phyloP scores from a whole-genome alignment of 2,113 vertebrate genomes.

The Dicrurus megarhynchus region DNA sequence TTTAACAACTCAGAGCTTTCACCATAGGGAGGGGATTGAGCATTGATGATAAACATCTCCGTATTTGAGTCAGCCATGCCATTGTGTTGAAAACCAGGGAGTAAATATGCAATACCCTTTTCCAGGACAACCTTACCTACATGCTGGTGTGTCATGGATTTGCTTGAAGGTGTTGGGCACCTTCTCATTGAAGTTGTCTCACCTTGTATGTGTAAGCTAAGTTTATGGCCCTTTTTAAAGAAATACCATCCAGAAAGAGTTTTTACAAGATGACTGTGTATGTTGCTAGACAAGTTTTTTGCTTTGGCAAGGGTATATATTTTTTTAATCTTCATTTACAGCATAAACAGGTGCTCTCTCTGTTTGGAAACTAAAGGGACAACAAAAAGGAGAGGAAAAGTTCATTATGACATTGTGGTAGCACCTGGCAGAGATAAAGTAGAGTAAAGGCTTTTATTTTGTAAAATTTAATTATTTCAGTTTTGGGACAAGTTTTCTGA shows the following conservation, averaged over 20 bases:
- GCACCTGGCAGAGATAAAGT: neutral
- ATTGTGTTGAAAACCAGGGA: neutral
- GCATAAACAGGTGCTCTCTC: neutral
- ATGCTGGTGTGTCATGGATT: neutral
- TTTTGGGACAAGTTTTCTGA: neutral
- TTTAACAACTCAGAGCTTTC: neutral
- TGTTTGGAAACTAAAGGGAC: neutral
- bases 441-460: neutral
- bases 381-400: neutral
- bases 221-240: neutral
- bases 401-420: neutral
- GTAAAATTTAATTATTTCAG: neutral
- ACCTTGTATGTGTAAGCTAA: neutral
- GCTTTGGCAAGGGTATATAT: neutral
- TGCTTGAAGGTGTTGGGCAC: neutral
- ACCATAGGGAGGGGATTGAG: neutral
- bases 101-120: neutral
- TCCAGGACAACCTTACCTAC: neutral
- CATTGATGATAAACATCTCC: neutral
- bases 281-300: neutral
- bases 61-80: neutral
- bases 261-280: neutral
- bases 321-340: neutral
- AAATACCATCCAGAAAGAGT: neutral
- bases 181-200: neutral